phyloP scores from a whole-genome alignment of 2,888 invertebrate species.

The Mongoloraphidia duomilia region DNA sequence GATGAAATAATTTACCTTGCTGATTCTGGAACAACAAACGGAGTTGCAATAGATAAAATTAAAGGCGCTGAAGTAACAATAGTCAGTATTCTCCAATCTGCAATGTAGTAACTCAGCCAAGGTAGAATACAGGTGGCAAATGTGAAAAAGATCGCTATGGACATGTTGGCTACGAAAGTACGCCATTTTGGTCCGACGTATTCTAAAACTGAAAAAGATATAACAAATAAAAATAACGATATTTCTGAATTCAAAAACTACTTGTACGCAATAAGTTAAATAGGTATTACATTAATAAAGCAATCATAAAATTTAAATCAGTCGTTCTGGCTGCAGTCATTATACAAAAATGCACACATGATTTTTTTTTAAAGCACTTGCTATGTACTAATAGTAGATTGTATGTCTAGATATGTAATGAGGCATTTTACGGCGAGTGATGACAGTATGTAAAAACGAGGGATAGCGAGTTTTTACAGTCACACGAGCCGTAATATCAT shows the following conservation, averaged over 20 bases:
- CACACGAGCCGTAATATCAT: no score
- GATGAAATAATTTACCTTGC: slow-evolving; percentile 43
- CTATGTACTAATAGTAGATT: no score
- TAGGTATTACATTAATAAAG: no score
- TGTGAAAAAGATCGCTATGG: slow-evolving; percentile 78
- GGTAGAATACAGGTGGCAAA: slow-evolving; percentile 64
- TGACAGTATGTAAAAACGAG: no score
- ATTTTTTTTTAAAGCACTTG: not conserved
- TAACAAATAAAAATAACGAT: slow-evolving; percentile 8
- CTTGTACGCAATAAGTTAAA: not conserved
- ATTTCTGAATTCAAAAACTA: not conserved
- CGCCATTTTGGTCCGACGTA: slow-evolving; percentile 84
- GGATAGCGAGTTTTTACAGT: no score
- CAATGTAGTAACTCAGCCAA: slow-evolving; percentile 69
- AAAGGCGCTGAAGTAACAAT: slow-evolving; percentile 68
- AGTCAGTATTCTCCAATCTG: slow-evolving; percentile 67
- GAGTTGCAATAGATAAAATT: slow-evolving; percentile 52
- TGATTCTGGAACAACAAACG: slow-evolving; percentile 70
- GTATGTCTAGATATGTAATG: no score
- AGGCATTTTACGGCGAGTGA: no score
- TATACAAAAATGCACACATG: not conserved
- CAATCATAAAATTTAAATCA: no score
- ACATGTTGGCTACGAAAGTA: slow-evolving; percentile 83
- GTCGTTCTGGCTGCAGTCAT: no score
- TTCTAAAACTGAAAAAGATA: slow-evolving; percentile 52